Evolutionary conservation across 2,113 vertebrate species (phyloP), one percentile per base, ranked within the genome.

Genomic region (Tachysurus fulvidraco): DNA sequence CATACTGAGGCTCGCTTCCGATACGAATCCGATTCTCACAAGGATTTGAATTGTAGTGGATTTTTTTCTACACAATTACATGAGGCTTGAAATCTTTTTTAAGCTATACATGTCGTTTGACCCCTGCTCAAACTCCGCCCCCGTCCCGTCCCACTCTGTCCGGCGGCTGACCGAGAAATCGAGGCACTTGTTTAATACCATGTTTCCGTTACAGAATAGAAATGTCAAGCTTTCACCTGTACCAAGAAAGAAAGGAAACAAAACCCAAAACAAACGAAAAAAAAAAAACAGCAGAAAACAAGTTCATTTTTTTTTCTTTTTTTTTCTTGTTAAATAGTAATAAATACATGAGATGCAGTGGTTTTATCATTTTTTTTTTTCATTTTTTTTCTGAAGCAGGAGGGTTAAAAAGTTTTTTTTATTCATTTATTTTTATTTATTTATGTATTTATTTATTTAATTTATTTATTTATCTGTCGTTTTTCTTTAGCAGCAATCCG

Each of bases 321-420:
- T 77, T 86, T 64, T 94, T 94, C 92, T 94, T 95, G 94, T 95
- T 96, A 95, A 96, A 96, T 96, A 96, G 95, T 96, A 95, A 95
- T 96, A 96, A 96, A 96, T 96, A 96, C 95, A 96, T 95, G 94
- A 96, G 94, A 96, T 95, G 95, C 95, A 95, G 95, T 96, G 95
- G 94, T 95, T 95, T 94, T 94, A 92, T 94, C 93, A 92, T 94
- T 94, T 93, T 93, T 95, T 95, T 95, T 94, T 93, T 94, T 50
- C 23, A 13, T 86, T 92, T 88, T 95, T 95, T 95, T 93, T 96
- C 94, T 95, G 93, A 95, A 95, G 95, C 94, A 95, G 94, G 94
- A 95, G 94, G 94, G 93, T 95, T 95, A 94, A 95, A 95, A 95
- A 94, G 95, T 95, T 94, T 88, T 93, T 93, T 57, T 91, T 90